Conservation (phyloP, 2,888 invertebrate species). For the Aphelenchoides bicaudatus region DNA sequence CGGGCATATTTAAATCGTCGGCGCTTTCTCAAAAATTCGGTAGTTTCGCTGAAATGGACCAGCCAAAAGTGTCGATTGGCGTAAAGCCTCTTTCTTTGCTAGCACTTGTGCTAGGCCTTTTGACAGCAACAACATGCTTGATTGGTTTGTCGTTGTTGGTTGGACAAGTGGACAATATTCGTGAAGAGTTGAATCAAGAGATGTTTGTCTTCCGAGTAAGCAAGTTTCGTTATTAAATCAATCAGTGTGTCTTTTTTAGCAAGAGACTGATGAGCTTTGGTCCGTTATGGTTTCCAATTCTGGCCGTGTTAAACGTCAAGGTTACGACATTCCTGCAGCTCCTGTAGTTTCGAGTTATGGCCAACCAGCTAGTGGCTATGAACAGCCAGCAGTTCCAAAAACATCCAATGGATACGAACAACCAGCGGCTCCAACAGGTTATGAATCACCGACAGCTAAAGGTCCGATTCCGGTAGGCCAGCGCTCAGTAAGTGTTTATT, state of each 20-base stretch:
- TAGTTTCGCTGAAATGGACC: constrained; percentile 13
- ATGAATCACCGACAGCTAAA: constrained; percentile 25
- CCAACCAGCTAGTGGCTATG: constrained; percentile 21
- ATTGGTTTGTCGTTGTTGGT: constrained; percentile 11
- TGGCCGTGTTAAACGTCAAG: constrained; percentile 24
- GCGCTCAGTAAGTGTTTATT: no score
- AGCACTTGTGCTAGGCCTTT: constrained; percentile 10
- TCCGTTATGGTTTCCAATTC: constrained; percentile 7
- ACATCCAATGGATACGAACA: no score
- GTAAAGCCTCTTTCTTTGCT: constrained; percentile 5
- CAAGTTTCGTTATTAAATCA: constrained; percentile 1
- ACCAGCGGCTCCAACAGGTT: constrained; percentile 15
- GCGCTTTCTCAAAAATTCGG: background rate
- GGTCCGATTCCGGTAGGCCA: constrained; percentile 29
- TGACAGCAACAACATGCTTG: constrained; percentile 6
- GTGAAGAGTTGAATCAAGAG: constrained; percentile 17
- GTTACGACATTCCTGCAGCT: constrained; percentile 4
- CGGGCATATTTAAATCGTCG: no score
- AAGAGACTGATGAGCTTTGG: constrained; percentile 25
- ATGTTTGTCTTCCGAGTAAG: constrained; percentile 28
- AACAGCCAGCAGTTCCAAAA: constrained; percentile 12
- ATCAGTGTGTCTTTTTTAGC: constrained; percentile 15
- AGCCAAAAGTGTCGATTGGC: background rate
- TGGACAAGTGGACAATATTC: constrained; percentile 21
- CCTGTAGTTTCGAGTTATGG: constrained; percentile 16